A percentile compares a stretch with the other conserved stretches of the same genome.
Evolutionary conservation across 2,888 invertebrate genomes (phyloP).

Genomic region (Amiota communis): DNA sequence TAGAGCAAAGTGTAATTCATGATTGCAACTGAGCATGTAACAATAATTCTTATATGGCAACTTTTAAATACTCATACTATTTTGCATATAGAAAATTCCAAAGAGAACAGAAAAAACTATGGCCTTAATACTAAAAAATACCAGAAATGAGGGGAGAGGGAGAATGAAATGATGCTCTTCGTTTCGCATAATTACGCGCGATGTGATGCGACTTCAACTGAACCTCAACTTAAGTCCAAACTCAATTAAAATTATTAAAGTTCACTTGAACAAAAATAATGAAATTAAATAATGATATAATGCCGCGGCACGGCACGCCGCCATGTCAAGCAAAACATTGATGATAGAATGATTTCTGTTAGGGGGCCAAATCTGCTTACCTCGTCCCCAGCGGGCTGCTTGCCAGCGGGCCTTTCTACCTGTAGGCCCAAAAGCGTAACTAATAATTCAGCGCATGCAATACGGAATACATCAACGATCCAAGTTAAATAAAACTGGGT

Average conservation of each 20-base stretch:
- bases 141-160: not conserved
- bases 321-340: not conserved
- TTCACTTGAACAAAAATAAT: conserved; percentile 7
- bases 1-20: not conserved
- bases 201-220: conserved; percentile 5
- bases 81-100: conserved; percentile 50
- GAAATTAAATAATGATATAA: conserved; percentile 11
- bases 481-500: not conserved
- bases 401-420: too few species aligned
- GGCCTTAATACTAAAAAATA: not conserved
- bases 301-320: not conserved
- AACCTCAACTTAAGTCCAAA: conserved; percentile 53
- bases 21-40: not conserved
- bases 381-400: too few species aligned
- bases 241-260: conserved; percentile 65
- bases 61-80: conserved; percentile 28
- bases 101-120: conserved; percentile 20
- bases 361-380: too few species aligned
- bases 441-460: conserved; percentile 63
- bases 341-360: too few species aligned
- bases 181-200: conserved; percentile 67
- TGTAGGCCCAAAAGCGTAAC: conserved; percentile 64
- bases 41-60: not conserved
- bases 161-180: conserved; percentile 42
- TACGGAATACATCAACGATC: conserved; percentile 32